Evolutionary conservation across 2,113 vertebrate genomes (phyloP), one percentile per base, ranked within the genome.

Genomic region (Menura novaehollandiae): DNA sequence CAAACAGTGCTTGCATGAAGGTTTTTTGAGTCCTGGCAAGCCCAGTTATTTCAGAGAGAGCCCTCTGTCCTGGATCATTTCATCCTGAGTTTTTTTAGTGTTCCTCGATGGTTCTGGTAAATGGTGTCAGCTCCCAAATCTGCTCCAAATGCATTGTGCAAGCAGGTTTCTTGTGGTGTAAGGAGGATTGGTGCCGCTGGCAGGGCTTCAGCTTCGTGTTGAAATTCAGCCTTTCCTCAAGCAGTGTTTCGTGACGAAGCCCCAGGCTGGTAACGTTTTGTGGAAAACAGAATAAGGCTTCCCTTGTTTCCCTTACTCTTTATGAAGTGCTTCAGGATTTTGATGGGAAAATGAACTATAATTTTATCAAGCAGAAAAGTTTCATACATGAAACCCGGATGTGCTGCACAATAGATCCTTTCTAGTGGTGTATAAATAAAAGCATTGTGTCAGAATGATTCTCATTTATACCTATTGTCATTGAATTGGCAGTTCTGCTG

Each of bases 301-400:
- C 80, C 55, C 88, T 97, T 96, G 93, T 96, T 97, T 91, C 83
- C 73, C 26, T 51, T 78, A 23, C 16, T 92, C 56, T 94, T 95
- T 87, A 94, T 91, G 88, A 96, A 96, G 93, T 76, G 76, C 73
- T 89, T 96, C 73, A 73, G 49, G 77, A 91, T 96, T 96, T 91
- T 96, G 94, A 96, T 81, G 91, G 79, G 93, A 89, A 96, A 95
- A 95, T 72, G 56, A 91, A 46, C 73, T 73, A 66, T 74, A 85
- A 55, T 94, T 97, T 97, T 93, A 91, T 96, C 93, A 87, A 68
- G 79, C 46, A 93, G 76, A 82, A 86, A 24, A 68, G 79, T 92
- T 95, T 78, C 51, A 30, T 68, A 35, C 69, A 49, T 73, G 91
- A 85, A 87, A 91, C 49, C n/a, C 46, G 62, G 83, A 78, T 78